Conservation (phyloP, 2,888 invertebrate species). For the Odontothrips loti region DNA sequence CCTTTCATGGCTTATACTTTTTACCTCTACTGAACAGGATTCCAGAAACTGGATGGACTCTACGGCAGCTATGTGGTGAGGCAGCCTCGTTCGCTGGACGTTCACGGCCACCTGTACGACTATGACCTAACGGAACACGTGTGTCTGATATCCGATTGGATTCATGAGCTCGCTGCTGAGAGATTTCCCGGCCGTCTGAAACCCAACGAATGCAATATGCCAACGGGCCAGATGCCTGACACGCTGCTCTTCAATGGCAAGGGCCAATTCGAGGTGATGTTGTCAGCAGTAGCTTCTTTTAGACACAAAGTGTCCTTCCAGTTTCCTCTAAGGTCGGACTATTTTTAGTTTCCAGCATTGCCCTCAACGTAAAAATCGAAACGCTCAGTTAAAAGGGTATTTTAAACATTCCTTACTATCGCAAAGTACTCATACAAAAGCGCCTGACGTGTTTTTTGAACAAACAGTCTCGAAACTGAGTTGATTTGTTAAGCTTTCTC, state of each 20-base stretch:
- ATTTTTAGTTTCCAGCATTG: no score
- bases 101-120: constrained; percentile 81
- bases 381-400: no score
- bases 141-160: constrained; percentile 81
- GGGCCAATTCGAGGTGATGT: constrained; percentile 69
- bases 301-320: not conserved
- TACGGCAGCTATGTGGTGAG: constrained; percentile 80
- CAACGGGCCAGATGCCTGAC: constrained; percentile 84
- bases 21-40: constrained; percentile 54
- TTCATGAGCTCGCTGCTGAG: constrained; percentile 82
- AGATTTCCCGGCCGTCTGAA: constrained; percentile 78
- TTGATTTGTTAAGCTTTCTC: no score
- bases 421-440: no score
- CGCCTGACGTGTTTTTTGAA: no score
- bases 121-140: constrained; percentile 86
- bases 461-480: no score
- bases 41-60: constrained; percentile 82
- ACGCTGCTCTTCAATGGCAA: constrained; percentile 86
- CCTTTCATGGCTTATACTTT: no score
- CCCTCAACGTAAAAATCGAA: no score
- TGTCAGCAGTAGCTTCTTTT: not conserved
- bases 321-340: constrained; percentile 81
- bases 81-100: constrained; percentile 77
- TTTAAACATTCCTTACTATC: no score
- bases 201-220: no score